Evolutionary conservation across 2,797 vertebrate genomes (phyloP), one percentile per base, ranked within the genome.

Genomic region (Naso thynnoides): DNA sequence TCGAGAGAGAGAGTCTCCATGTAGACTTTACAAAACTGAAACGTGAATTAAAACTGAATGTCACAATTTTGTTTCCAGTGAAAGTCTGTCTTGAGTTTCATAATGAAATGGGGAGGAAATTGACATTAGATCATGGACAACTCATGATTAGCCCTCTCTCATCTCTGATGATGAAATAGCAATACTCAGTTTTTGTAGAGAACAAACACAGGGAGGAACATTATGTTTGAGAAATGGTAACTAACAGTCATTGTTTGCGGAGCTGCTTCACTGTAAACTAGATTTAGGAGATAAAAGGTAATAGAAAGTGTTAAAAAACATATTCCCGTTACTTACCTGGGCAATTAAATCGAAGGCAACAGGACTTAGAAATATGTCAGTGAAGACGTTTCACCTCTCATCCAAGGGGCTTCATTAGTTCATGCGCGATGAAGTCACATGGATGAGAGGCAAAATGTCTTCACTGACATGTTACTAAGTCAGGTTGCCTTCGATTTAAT

Each of bases 131-230:
- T 55, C 19, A 15, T 23, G 52, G 5, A 27, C 9, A 8, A 47
- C 21, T 52, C 29, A 24, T 58, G 41, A 64, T 41, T 13, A 4
- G 26, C 42, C 3, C 7, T 42, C 42, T 5, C 7, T 42, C 2
- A n/a, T 54, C 18, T 33, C 2, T 54, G 29, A 6, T 33, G 9
- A 68, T 23, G 39, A 71, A 53, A 54, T 56, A 58, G 13, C 18
- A 33, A 39, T n/a, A 62, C 26, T n/a, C n/a, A n/a, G 39, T 16
- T 36, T 56, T 27, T 39, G 3, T 42, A 42, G 1, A 23, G 21
- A 52, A 26, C 13, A 61, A 49, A 59, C 53, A 53, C 5, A 42
- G 2, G 3, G 3, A 47, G 31, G 7, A 38, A 58, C 23, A 49
- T 41, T 29, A 6, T 54, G 13, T 23, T 23, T 27, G 10, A 39